Conservation (phyloP, 2,113 vertebrate genomes). For the Rallus limicola region DNA sequence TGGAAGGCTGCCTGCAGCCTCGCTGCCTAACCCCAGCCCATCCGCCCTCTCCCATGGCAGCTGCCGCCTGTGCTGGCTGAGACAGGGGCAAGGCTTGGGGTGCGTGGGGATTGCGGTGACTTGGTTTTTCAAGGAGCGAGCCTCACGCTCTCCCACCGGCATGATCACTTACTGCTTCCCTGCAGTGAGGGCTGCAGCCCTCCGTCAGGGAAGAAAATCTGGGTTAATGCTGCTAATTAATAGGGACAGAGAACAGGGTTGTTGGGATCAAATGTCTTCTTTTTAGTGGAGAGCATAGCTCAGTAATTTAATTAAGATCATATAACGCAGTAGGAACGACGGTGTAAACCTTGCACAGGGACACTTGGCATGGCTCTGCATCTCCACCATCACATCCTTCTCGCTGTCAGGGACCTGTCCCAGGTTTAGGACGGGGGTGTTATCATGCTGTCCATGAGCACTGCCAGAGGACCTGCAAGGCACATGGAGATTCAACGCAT, state of each 20-base stretch:
- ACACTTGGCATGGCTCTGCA: background rate
- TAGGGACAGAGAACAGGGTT: background rate
- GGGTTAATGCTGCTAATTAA: background rate
- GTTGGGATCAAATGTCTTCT: background rate
- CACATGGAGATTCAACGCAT: background rate
- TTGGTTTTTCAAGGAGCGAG: background rate
- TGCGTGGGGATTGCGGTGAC: background rate
- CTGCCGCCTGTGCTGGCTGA: background rate
- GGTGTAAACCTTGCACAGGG: background rate
- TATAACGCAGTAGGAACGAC: background rate
- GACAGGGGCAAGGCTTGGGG: background rate
- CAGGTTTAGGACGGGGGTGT: background rate
- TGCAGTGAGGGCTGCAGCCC: background rate
- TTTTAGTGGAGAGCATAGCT: background rate
- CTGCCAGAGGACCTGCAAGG: background rate
- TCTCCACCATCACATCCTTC: background rate
- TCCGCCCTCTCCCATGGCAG: background rate
- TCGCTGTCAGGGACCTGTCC: too few species aligned
- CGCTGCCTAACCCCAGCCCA: background rate
- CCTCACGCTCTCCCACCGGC: background rate
- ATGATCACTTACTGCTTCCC: background rate
- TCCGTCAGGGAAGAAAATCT: background rate
- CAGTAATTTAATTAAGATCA: background rate
- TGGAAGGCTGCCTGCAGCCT: background rate
- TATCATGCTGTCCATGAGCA: background rate